Evolutionary conservation across 2,113 vertebrate genomes (phyloP).

Genomic region (Potamarius usumacintae): DNA sequence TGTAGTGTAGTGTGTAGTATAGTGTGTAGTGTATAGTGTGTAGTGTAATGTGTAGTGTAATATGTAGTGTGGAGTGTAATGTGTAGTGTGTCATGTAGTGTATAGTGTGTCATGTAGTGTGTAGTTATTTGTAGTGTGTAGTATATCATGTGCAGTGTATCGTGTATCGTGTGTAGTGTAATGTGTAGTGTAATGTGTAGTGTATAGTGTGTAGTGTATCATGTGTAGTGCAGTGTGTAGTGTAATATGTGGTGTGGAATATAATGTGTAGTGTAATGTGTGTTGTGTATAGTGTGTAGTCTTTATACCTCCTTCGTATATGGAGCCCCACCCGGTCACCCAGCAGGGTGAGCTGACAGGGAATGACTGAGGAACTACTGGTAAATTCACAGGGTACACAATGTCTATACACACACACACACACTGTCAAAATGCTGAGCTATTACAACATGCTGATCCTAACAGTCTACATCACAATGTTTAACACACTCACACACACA

Average conservation of each 20-base stretch:
- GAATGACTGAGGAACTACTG: slow-evolving; percentile 64
- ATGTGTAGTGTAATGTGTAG: not conserved
- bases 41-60: too few relatives aligned
- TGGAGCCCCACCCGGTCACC: slow-evolving; percentile 77
- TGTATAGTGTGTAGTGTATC: not conserved
- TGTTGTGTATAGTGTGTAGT: not conserved
- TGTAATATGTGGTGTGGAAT: not conserved
- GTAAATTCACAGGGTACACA: slow-evolving; percentile 74
- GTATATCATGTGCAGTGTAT: not conserved
- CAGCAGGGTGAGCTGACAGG: slow-evolving; percentile 67
- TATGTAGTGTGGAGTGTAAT: not conserved
- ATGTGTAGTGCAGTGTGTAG: not conserved
- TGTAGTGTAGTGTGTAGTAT: not conserved
- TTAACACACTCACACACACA: not conserved
- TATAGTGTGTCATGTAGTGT: not conserved
- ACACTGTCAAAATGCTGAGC: not conserved
- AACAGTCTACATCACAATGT: not conserved
- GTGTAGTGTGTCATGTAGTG: too few relatives aligned
- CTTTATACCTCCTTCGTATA: slow-evolving; percentile 67
- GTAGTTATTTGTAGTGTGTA: not conserved
- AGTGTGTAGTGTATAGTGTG: too few relatives aligned
- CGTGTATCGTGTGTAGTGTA: not conserved
- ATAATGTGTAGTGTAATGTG: not conserved
- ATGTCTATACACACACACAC: slow-evolving; percentile 57
- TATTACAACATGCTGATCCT: not conserved